Evolutionary conservation across 2,797 vertebrate species (phyloP).

Genomic region (Crocodylus rhombifer): DNA sequence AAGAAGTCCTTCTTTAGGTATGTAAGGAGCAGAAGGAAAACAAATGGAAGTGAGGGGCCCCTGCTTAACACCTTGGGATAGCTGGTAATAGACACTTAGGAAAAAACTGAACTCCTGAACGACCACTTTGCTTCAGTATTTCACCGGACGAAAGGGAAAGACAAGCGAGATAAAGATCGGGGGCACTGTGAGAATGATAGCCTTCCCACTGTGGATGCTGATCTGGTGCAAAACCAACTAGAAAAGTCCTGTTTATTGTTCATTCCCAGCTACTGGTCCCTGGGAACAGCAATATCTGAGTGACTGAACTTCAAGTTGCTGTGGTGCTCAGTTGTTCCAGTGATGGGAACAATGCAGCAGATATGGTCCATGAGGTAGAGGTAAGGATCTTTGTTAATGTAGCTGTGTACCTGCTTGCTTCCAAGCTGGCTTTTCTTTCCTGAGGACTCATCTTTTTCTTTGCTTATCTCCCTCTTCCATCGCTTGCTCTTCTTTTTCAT

Average conservation of each 20-base stretch:
- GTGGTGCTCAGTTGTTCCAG: rapidly evolving
- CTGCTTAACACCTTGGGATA: no score
- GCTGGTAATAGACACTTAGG: no score
- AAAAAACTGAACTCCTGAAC: no score
- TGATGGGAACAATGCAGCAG: rapidly evolving
- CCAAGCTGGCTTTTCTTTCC: conserved; percentile 76
- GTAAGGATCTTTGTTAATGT: background rate
- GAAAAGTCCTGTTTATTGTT: rapidly evolving
- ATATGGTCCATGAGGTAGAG: background rate
- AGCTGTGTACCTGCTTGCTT: conserved; percentile 79
- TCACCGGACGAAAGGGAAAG: no score
- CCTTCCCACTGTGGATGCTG: no score
- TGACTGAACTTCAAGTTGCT: background rate
- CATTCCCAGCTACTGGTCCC: rapidly evolving
- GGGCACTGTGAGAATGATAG: no score
- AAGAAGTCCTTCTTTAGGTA: no score
- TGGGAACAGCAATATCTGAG: rapidly evolving
- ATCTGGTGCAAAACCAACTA: no score
- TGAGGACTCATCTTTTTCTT: conserved; percentile 79
- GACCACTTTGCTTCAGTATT: no score
- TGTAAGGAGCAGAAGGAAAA: no score
- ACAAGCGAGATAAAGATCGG: no score
- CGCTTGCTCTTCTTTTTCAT: conserved; percentile 81
- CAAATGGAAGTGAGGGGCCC: no score
- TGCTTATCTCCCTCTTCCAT: conserved; percentile 72